phyloP scores from a whole-genome alignment of 37 sponge, comb jelly and placozoan species.

The Aplysina aerophoba region DNA sequence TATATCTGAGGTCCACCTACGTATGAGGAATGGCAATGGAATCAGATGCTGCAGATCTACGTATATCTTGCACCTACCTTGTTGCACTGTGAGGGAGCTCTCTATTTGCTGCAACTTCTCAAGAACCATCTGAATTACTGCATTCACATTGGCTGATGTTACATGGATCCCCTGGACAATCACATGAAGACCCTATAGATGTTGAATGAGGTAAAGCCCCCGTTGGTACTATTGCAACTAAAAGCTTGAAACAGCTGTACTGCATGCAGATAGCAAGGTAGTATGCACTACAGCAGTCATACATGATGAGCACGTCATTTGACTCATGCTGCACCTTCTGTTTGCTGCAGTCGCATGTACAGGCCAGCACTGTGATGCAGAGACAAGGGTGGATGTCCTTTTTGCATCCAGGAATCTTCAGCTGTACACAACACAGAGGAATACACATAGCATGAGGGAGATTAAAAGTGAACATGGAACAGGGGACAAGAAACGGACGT shows the following conservation, averaged over 20 bases:
- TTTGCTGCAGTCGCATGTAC: slow-evolving; percentile 24
- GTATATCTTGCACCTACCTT: neutral
- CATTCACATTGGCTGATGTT: slow-evolving; percentile 31
- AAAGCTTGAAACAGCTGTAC: neutral
- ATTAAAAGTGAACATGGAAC: neutral
- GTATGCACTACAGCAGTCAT: neutral
- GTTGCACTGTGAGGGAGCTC: slow-evolving; percentile 11
- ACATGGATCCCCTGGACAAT: slow-evolving; percentile 60
- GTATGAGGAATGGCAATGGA: too few relatives aligned
- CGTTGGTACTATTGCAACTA: too few relatives aligned
- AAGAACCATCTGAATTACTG: neutral
- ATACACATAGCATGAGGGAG: too few relatives aligned
- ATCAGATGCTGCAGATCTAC: too few relatives aligned
- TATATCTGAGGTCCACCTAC: too few relatives aligned
- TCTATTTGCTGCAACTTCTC: slow-evolving; percentile 38
- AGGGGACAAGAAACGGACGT: too few relatives aligned
- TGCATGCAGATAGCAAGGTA: neutral
- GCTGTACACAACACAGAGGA: too few relatives aligned
- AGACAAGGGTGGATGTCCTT: slow-evolving; percentile 44
- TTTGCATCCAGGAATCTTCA: slow-evolving; percentile 25
- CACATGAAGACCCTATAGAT: slow-evolving; percentile 48
- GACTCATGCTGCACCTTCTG: slow-evolving; percentile 54
- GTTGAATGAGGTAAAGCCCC: too few relatives aligned
- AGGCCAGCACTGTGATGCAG: slow-evolving; percentile 69
- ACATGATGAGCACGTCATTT: too few relatives aligned